These are phyloP conservation scores for Bos javanicus DNA, from an alignment of 2,113 vertebrate species.

Conservation along the genomic window DNA sequence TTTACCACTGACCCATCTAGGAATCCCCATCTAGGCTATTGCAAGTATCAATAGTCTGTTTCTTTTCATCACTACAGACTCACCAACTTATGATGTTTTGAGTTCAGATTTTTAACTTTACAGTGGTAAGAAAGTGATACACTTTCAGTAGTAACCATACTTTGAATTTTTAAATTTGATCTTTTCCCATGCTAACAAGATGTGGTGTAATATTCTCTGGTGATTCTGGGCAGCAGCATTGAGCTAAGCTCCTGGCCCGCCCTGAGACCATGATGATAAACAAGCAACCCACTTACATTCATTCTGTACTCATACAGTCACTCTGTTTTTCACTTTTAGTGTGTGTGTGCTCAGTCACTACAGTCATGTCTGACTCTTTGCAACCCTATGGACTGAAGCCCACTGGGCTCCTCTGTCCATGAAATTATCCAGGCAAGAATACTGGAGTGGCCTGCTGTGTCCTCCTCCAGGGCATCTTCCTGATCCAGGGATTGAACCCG, in stretches of 20 bases:
- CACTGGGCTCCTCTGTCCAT: too few relatives aligned
- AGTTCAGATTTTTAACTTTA: too few relatives aligned
- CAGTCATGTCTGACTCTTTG: too few relatives aligned
- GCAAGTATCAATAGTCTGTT: background rate
- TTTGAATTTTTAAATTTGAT: background rate
- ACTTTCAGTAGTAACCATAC: too few relatives aligned
- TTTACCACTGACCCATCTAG: too few relatives aligned
- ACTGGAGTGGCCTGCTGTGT: too few relatives aligned
- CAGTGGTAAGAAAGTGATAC: too few relatives aligned
- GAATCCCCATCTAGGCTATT: background rate
- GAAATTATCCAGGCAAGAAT: too few relatives aligned
- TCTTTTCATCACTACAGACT: background rate
- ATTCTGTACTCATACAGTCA: background rate
- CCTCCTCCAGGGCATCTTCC: too few relatives aligned
- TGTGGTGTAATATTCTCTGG: background rate
- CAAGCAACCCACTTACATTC: background rate
- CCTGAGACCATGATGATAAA: background rate
- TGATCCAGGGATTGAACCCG: too few relatives aligned
- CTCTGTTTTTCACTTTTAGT: background rate
- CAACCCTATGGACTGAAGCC: too few relatives aligned
- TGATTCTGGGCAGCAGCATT: background rate
- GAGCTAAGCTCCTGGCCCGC: accelerated
- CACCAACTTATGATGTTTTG: background rate
- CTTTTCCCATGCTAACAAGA: background rate
- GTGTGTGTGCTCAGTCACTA: too few relatives aligned